These are phyloP conservation scores for Lanistes nyassanus DNA, from an alignment of 1,140 invertebrate species.

Conservation along the genomic window DNA sequence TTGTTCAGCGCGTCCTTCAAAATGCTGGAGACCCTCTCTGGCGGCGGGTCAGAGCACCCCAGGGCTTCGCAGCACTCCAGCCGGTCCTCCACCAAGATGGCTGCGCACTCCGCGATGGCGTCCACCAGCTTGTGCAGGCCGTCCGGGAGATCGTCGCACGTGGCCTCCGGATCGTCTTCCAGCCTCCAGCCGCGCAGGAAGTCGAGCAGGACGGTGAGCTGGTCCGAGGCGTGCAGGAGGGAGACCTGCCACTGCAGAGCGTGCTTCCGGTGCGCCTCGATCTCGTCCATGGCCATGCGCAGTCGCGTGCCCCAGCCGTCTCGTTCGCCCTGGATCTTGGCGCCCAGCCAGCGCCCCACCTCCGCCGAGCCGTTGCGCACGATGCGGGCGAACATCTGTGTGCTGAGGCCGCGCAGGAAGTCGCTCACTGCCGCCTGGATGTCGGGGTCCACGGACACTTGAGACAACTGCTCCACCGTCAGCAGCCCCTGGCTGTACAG, in stretches of 20 bases:
- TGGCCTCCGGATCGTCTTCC: too few species aligned
- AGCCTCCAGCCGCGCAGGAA: slow-evolving; percentile 23
- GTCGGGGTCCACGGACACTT: slow-evolving; percentile 37
- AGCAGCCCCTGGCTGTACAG: slow-evolving; percentile 23
- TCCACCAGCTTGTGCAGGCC: slow-evolving; percentile 11
- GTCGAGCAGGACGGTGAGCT: slow-evolving; percentile 33
- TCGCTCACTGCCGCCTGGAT: slow-evolving; percentile 36
- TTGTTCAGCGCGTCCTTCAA: slow-evolving; percentile 28
- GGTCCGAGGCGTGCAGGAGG: slow-evolving; percentile 32
- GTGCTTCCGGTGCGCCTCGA: slow-evolving; percentile 41
- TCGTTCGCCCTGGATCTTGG: slow-evolving; percentile 43
- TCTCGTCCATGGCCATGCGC: slow-evolving; percentile 47
- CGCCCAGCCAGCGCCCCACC: slow-evolving; percentile 37
- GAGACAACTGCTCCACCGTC: slow-evolving; percentile 33
- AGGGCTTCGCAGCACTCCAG: slow-evolving; percentile 35
- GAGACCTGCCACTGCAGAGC: slow-evolving; percentile 28
- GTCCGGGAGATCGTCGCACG: too few species aligned
- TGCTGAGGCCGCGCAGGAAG: slow-evolving; percentile 32
- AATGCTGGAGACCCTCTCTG: slow-evolving; percentile 11
- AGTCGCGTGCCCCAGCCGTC: slow-evolving; percentile 44
- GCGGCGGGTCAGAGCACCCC: slow-evolving; percentile 13
- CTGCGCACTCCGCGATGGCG: slow-evolving; percentile 23
- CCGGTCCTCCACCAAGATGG: slow-evolving; percentile 34
- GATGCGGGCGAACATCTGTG: slow-evolving; percentile 19
- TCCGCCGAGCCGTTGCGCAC: slow-evolving; percentile 22